phyloP scores from a whole-genome alignment of 2,888 invertebrate genomes.

The Pocota personata region DNA sequence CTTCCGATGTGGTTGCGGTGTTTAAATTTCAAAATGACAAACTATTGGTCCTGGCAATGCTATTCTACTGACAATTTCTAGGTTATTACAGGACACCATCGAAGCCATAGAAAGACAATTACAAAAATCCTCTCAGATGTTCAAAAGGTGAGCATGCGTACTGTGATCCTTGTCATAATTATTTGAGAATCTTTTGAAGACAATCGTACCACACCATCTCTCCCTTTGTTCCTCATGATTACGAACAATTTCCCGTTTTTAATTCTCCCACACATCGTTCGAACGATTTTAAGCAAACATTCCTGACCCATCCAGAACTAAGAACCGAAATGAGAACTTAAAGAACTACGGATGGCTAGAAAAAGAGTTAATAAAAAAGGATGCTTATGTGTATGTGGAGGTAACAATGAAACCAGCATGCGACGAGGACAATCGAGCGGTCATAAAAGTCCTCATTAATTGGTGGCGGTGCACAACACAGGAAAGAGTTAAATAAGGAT shows the following conservation, averaged over 20 bases:
- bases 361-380: neutral
- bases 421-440: slow-evolving; percentile 56
- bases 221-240: slow-evolving; percentile 16
- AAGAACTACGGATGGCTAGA: neutral
- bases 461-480: slow-evolving; percentile 38
- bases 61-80: neutral
- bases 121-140: neutral
- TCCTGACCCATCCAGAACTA: neutral
- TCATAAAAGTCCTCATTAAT: slow-evolving; percentile 65
- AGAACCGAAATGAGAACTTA: neutral
- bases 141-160: slow-evolving; percentile 26
- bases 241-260: slow-evolving; percentile 13
- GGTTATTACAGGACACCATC: neutral
- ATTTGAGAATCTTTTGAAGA: neutral
- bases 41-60: neutral
- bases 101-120: neutral
- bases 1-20: neutral
- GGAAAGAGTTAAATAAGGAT: slow-evolving; percentile 44
- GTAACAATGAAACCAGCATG: slow-evolving; percentile 1
- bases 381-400: neutral
- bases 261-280: neutral
- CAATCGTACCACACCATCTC: neutral
- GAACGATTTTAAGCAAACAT: neutral
- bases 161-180: neutral
- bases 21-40: neutral